Conservation (phyloP, 2,113 vertebrate genomes). For the Pterocles gutturalis region DNA sequence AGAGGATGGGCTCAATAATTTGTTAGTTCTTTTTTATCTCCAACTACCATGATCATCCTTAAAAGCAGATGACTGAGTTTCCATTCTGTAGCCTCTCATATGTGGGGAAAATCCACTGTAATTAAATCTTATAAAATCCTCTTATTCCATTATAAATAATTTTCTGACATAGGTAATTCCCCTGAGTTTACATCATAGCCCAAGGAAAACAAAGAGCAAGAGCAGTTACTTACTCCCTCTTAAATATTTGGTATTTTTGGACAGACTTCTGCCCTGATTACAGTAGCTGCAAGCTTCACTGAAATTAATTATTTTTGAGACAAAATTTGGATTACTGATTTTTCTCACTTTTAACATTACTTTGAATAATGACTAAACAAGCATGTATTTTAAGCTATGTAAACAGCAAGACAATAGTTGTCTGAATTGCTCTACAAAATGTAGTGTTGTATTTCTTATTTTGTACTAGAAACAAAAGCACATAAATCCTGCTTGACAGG, state of each 20-base stretch:
- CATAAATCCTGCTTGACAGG: conserved; percentile 10
- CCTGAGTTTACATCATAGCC: not conserved
- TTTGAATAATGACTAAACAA: not conserved
- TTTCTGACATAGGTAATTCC: not conserved
- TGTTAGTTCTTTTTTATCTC: not conserved
- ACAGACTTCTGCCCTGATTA: not conserved
- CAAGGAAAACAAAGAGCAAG: conserved; percentile 14
- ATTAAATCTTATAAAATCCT: conserved; percentile 52
- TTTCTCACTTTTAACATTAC: not conserved
- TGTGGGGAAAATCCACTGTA: conserved; percentile 1
- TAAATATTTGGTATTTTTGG: conserved; percentile 39
- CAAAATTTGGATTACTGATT: not conserved
- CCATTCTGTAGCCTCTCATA: not conserved
- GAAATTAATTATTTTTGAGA: not conserved
- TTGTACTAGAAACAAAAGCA: conserved; percentile 13
- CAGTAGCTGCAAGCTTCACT: not conserved
- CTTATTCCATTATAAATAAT: conserved; percentile 20
- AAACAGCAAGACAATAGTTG: not conserved
- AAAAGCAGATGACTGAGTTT: conserved; percentile 28
- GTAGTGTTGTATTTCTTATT: not conserved
- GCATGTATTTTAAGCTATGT: not conserved
- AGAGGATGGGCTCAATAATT: not conserved
- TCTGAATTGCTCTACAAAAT: conserved; percentile 25
- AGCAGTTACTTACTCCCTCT: not conserved
- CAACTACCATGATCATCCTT: conserved; percentile 3